A percentile compares a stretch with the other conserved stretches of the same genome.
Evolutionary conservation across 2,888 invertebrate genomes (phyloP).

Genomic region (Apoda limacodes): DNA sequence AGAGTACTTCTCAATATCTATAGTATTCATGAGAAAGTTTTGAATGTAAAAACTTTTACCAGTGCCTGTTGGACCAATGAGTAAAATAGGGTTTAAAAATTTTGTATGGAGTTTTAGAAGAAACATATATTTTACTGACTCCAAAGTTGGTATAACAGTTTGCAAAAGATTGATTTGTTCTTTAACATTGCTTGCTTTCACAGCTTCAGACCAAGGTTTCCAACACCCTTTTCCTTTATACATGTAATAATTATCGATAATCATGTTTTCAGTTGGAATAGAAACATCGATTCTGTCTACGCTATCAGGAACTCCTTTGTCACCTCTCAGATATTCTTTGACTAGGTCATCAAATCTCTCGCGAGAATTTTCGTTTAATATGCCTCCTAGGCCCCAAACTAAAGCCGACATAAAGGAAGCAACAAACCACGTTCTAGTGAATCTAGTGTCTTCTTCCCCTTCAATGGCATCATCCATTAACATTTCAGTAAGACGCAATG

Average conservation of each 20-base stretch:
- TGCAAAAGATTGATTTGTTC: constrained; percentile 76
- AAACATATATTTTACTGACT: constrained; percentile 83
- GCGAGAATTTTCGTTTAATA: constrained; percentile 79
- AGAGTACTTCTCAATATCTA: constrained; percentile 76
- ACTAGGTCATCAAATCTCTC: constrained; percentile 74
- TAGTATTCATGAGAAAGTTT: constrained; percentile 75
- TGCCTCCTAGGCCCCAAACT: constrained; percentile 89
- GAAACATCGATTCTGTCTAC: constrained; percentile 80
- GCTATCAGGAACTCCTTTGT: constrained; percentile 41
- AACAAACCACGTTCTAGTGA: constrained; percentile 78
- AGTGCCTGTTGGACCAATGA: constrained; percentile 88
- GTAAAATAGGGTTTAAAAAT: constrained; percentile 74
- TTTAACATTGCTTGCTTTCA: constrained; percentile 62
- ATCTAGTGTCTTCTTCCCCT: constrained; percentile 78
- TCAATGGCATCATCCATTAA: constrained; percentile 77
- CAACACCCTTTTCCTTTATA: constrained; percentile 87
- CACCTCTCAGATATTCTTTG: constrained; percentile 60
- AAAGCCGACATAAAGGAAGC: constrained; percentile 80
- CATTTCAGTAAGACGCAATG: constrained; percentile 82
- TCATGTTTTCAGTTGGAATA: constrained; percentile 80
- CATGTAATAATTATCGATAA: constrained; percentile 86
- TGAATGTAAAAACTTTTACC: constrained; percentile 88
- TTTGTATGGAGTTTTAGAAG: constrained; percentile 82
- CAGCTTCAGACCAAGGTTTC: constrained; percentile 87
- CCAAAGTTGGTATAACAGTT: constrained; percentile 86